These are phyloP conservation scores for Oreochromis grahami DNA, from an alignment of 2,797 vertebrate species.

Conservation along the genomic window DNA sequence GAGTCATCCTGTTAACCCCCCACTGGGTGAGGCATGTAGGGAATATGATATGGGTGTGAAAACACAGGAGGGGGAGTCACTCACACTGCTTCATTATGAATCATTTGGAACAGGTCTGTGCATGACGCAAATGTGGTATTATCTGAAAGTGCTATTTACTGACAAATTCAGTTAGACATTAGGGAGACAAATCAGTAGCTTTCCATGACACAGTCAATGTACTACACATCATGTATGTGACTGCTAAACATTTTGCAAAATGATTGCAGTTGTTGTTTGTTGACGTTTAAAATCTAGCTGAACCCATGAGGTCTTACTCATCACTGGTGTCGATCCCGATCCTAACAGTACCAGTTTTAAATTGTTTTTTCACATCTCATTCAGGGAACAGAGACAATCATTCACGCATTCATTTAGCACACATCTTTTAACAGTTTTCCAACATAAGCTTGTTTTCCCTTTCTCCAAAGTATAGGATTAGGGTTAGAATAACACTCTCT, in stretches of 20 bases:
- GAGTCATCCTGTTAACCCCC: constrained; percentile 48
- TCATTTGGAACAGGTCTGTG: constrained; percentile 20
- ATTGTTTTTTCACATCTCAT: not conserved
- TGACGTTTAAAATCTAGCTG: not conserved
- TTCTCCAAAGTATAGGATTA: not conserved
- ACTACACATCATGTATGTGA: not conserved
- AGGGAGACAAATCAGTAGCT: not conserved
- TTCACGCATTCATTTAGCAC: not conserved
- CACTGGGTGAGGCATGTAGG: constrained; percentile 27
- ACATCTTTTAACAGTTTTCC: not conserved
- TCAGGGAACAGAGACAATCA: not conserved
- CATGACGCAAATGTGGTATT: not conserved
- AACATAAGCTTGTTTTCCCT: not conserved
- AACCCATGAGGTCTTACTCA: not conserved
- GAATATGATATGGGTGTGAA: constrained; percentile 46
- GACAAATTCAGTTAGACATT: not conserved
- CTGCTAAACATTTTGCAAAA: not conserved
- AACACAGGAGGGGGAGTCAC: constrained; percentile 19
- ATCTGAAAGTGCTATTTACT: not conserved
- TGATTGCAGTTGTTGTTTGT: not conserved
- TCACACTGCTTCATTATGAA: constrained; percentile 39
- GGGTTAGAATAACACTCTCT: not conserved
- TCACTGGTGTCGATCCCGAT: not conserved
- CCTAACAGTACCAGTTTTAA: not conserved
- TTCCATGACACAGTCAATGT: not conserved